A percentile compares a stretch with the other conserved stretches of the same genome.
phyloP scores from a whole-genome alignment of 2,797 vertebrate genomes.

The Pogoniulus pusillus region DNA sequence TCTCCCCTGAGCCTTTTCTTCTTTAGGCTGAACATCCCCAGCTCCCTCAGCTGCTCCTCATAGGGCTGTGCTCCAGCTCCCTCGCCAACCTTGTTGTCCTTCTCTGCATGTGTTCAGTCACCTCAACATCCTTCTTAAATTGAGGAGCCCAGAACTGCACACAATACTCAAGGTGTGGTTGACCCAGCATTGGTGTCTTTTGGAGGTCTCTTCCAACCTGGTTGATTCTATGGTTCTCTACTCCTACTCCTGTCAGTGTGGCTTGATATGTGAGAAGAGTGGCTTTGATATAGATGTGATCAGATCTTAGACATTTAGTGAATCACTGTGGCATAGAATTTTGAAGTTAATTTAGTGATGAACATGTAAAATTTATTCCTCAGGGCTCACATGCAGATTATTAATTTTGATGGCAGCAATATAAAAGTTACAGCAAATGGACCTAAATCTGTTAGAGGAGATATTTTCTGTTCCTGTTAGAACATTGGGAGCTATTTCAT shows the following conservation, averaged over 20 bases:
- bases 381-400: neutral
- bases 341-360: neutral
- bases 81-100: too few species aligned
- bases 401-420: neutral
- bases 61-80: too few species aligned
- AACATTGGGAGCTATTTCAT: neutral
- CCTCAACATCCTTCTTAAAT: too few species aligned
- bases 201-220: too few species aligned
- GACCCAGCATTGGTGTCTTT: too few species aligned
- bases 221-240: too few species aligned
- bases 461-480: neutral
- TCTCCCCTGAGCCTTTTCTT: too few species aligned
- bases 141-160: too few species aligned
- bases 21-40: too few species aligned
- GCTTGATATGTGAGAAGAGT: neutral
- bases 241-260: neutral
- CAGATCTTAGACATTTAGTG: neutral
- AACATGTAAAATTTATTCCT: neutral
- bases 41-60: too few species aligned
- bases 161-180: too few species aligned
- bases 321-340: neutral
- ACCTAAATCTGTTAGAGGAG: neutral
- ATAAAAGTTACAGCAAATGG: neutral
- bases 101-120: too few species aligned
- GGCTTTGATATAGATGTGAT: neutral